phyloP scores from a whole-genome alignment of 2,797 vertebrate genomes.

The Cuniculus paca region DNA sequence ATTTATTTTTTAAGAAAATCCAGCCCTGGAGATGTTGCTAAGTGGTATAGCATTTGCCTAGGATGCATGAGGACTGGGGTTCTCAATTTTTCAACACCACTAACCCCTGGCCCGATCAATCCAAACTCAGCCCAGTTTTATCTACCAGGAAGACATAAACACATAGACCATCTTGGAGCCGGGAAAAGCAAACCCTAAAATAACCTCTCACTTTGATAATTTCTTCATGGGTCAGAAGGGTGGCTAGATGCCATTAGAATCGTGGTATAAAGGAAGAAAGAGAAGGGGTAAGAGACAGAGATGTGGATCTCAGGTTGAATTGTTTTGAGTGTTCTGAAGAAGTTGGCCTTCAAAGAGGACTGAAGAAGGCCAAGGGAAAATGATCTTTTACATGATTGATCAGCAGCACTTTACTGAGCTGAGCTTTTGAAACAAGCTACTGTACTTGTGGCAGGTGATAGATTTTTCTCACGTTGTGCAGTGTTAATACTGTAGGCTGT shows the following conservation, averaged over 20 bases:
- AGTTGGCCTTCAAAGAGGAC: conserved; percentile 9
- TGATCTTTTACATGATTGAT: not conserved
- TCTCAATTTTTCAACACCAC: not conserved
- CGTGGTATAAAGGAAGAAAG: not conserved
- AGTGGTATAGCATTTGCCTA: not conserved
- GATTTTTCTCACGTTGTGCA: conserved; percentile 27
- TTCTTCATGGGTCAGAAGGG: conserved; percentile 31
- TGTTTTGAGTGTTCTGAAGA: conserved; percentile 41
- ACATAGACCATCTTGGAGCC: not conserved
- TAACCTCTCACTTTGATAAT: not conserved
- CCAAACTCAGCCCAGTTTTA: not conserved
- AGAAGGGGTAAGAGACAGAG: not conserved
- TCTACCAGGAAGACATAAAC: not conserved
- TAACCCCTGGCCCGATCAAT: not conserved
- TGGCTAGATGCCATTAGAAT: conserved; percentile 24
- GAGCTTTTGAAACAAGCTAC: conserved; percentile 64
- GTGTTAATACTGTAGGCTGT: not conserved
- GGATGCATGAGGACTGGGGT: not conserved
- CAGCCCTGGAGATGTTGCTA: not conserved
- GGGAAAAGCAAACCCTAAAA: conserved; percentile 23
- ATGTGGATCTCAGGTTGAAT: not conserved
- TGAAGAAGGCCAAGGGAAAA: conserved; percentile 29
- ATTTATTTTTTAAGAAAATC: not conserved
- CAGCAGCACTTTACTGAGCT: conserved; percentile 44
- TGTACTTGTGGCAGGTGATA: not conserved